Percentiles rank a stretch among this genome's conserved stretches.
phyloP scores from a whole-genome alignment of 2,888 invertebrate genomes.

The Pachycephus smyrnensis region DNA sequence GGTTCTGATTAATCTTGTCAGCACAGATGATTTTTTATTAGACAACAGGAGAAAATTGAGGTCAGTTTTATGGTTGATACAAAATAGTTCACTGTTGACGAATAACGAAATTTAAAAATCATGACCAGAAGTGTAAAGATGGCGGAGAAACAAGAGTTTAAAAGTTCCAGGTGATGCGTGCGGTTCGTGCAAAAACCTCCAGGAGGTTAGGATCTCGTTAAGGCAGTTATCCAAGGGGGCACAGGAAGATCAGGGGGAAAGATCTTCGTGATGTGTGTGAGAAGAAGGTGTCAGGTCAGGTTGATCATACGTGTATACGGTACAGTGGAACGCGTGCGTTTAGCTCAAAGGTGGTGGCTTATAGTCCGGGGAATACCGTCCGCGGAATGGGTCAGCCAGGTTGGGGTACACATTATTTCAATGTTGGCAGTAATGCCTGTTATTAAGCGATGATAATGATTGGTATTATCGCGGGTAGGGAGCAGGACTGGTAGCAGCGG shows the following conservation, averaged over 20 bases:
- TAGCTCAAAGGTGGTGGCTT: background rate
- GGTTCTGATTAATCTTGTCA: background rate
- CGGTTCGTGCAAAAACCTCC: background rate
- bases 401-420: constrained; percentile 61
- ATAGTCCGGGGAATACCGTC: constrained; percentile 7
- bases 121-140: background rate
- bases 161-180: background rate
- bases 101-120: background rate
- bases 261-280: background rate
- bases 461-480: constrained; percentile 67
- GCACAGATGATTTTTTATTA: background rate
- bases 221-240: background rate
- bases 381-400: constrained; percentile 27
- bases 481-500: constrained; percentile 66
- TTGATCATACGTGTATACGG: background rate
- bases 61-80: background rate
- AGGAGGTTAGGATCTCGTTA: background rate
- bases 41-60: background rate
- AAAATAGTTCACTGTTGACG: background rate
- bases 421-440: constrained; percentile 68
- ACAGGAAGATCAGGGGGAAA: background rate
- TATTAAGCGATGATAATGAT: constrained; percentile 68
- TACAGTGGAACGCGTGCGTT: constrained; percentile 1
- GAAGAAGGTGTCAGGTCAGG: background rate
- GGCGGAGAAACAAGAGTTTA: background rate